Evolutionary conservation across 2,113 vertebrate genomes (phyloP).

Genomic region (Hyperopisus bebe): DNA sequence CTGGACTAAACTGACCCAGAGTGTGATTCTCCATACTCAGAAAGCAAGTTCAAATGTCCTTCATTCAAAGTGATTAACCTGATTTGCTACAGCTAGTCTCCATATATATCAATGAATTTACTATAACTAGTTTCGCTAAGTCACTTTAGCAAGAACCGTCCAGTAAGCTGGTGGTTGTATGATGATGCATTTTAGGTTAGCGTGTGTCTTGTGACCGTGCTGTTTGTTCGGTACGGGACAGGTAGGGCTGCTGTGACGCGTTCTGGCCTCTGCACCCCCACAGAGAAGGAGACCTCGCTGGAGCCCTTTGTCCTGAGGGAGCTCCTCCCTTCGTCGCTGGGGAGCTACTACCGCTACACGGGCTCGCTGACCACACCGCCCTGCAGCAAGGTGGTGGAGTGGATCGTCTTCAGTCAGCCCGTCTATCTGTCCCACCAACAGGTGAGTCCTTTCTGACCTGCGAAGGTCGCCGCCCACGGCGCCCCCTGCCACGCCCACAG

Average conservation of each 20-base stretch:
- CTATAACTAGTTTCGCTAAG: background rate
- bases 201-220: background rate
- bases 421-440: conserved; percentile 89
- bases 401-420: conserved; percentile 84
- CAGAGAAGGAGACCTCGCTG: conserved; percentile 96
- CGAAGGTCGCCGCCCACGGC: background rate
- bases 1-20: background rate
- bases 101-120: background rate
- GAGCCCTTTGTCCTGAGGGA: conserved; percentile 88
- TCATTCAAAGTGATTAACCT: background rate
- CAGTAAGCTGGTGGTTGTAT: background rate
- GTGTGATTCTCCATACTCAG: background rate
- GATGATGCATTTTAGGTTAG: background rate
- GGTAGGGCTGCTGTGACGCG: background rate
- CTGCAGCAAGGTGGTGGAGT: conserved; percentile 91
- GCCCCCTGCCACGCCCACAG: background rate
- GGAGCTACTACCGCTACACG: conserved; percentile 88
- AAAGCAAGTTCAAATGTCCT: background rate
- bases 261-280: conserved; percentile 6
- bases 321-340: conserved; percentile 75
- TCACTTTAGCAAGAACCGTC: background rate
- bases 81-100: background rate
- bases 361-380: conserved; percentile 93
- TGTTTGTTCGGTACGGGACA: background rate
- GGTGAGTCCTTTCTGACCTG: conserved; percentile 54